Conservation (phyloP, 2,888 invertebrate genomes). For the Ditylenchus weischeri region DNA sequence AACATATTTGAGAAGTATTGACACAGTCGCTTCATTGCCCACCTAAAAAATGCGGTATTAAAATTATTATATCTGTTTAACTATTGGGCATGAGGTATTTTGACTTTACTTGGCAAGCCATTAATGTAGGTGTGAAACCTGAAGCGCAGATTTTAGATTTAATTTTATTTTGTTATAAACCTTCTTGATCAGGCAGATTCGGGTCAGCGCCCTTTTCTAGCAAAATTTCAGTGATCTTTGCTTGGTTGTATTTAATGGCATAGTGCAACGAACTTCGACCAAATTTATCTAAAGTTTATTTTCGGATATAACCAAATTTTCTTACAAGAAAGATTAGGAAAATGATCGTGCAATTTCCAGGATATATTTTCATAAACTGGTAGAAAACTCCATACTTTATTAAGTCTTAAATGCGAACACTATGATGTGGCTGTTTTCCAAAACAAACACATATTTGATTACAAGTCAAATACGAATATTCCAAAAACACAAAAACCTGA, state of each 20-base stretch:
- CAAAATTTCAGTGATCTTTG: constrained; percentile 26
- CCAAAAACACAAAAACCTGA: too few relatives aligned
- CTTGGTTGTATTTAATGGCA: constrained; percentile 46
- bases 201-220: constrained; percentile 57
- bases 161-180: background rate
- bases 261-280: constrained; percentile 58
- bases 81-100: background rate
- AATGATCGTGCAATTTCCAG: too few relatives aligned
- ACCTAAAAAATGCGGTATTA: background rate
- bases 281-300: constrained; percentile 55
- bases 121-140: constrained; percentile 40
- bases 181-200: constrained; percentile 31
- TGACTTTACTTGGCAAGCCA: constrained; percentile 36
- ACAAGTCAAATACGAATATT: too few relatives aligned
- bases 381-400: too few relatives aligned
- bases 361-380: too few relatives aligned
- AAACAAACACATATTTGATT: too few relatives aligned
- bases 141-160: too few relatives aligned
- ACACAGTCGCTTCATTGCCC: constrained; percentile 42
- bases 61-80: constrained; percentile 9
- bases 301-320: background rate
- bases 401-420: too few relatives aligned
- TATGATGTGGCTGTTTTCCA: too few relatives aligned
- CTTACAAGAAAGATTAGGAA: background rate
- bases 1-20: constrained; percentile 20